Percentiles rank a stretch among this genome's conserved stretches.
These are phyloP conservation scores for Macquaria australasica DNA, from an alignment of 2,113 vertebrate species.

Conservation along the genomic window DNA sequence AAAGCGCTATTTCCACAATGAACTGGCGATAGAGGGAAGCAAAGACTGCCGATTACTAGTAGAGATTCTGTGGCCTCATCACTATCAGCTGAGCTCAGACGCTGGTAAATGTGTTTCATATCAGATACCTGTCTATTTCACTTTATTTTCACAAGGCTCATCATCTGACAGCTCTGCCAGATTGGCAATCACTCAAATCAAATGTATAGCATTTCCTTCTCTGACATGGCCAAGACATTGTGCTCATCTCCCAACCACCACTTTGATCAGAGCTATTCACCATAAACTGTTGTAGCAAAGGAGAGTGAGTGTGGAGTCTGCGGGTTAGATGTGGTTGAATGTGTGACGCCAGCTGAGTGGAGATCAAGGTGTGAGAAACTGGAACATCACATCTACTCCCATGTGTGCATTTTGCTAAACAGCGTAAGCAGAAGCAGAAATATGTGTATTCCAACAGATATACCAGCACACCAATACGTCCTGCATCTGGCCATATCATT, in stretches of 20 bases:
- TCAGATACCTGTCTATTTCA: conserved; percentile 4
- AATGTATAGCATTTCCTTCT: background rate
- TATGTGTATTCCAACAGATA: conserved; percentile 9
- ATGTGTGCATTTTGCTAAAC: background rate
- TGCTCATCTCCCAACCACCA: background rate
- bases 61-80: background rate
- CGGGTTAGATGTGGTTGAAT: conserved; percentile 13
- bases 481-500: conserved; percentile 56
- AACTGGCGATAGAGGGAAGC: background rate
- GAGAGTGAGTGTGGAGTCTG: background rate
- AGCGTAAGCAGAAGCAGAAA: conserved; percentile 16
- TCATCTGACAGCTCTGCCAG: background rate
- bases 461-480: background rate
- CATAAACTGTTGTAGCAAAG: background rate
- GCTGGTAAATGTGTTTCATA: conserved; percentile 14
- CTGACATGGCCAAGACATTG: background rate
- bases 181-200: conserved; percentile 4
- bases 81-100: background rate
- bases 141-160: background rate
- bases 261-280: conserved; percentile 8
- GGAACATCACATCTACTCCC: background rate
- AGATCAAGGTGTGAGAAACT: conserved; percentile 36
- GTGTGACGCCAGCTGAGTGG: conserved; percentile 14
- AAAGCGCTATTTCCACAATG: conserved; percentile 1
- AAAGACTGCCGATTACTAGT: background rate